Conservation (phyloP, 1,140 invertebrate genomes). For the Caenorhabditis latens region DNA sequence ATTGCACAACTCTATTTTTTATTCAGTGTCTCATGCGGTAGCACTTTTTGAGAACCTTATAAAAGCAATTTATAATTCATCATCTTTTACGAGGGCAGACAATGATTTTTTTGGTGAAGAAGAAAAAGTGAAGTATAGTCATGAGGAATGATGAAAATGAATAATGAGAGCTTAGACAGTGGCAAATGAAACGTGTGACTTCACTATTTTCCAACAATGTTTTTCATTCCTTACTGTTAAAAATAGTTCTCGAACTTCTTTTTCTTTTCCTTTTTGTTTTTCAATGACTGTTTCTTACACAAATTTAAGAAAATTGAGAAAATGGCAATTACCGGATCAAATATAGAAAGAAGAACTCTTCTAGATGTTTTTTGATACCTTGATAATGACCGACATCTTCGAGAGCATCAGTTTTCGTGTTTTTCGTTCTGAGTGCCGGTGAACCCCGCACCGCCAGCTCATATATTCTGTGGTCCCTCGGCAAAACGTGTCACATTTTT, state of each 20-base stretch:
- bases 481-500: constrained; percentile 50
- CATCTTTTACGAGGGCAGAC: not conserved
- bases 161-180: constrained; percentile 29
- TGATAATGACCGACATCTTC: constrained; percentile 1
- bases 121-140: not conserved
- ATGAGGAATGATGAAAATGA: constrained; percentile 7
- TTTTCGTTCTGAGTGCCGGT: constrained; percentile 32
- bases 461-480: constrained; percentile 50
- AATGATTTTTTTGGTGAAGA: not conserved
- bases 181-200: not conserved
- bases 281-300: no score
- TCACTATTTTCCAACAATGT: not conserved
- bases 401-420: constrained; percentile 50
- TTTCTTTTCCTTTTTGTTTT: no score
- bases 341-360: no score
- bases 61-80: not conserved
- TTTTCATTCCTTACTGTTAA: no score
- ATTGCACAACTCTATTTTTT: no score
- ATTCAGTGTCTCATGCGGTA: not conserved
- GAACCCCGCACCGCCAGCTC: not conserved
- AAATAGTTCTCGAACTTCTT: no score
- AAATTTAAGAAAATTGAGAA: no score
- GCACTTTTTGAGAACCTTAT: not conserved
- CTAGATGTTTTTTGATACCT: constrained; percentile 28
- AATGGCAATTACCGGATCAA: no score